Base-by-base conservation (phyloP, 2,797 vertebrate genomes). In the Alauda arvensis region DNA sequence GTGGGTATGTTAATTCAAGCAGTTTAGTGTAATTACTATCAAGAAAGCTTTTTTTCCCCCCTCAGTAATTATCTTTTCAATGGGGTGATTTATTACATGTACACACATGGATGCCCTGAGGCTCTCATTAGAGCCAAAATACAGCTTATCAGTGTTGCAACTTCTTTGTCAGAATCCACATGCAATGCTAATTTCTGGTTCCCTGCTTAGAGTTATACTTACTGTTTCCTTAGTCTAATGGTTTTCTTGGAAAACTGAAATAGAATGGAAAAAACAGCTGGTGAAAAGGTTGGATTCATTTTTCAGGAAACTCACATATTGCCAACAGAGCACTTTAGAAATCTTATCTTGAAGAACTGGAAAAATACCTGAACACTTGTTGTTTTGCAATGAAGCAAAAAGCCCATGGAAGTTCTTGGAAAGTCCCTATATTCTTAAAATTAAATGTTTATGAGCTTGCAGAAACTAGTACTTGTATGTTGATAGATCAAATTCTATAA, bases 51-150 rank as follows among this genome's bases (percentile, higher is more conserved):
- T 43, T 59, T 77, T 43, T 9, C 14, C 57, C 39, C 51, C 52
- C 60, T 15, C 77, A 78, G 88, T 92, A 95, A 95, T 97, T 96
- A 94, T 95, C 87, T 93, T 96, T 96, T 96, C 94, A 96, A 25
- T 95, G 77, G 78, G 33, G 66, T 96, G 96, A 96, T 96, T 96
- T 95, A 96, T 96, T 96, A 67, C 85, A 51, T 48, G 23, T 66
- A 76, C 46, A 93, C 83, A 66, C 71, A 80, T 42, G 77, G 78
- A 46, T 46, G 78, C 89, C 89, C 77, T 65, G 78, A 90, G 77
- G 85, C 82, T 85, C 72, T 84, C 87, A 66, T 48, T 79, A 85
- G 85, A 79, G 37, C 48, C 83, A 88, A 94, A 85, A 39, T 45
- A 39, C 51, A 85, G 49, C 28, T 91, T 95, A 90, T 93, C 93